A percentile compares a stretch with the other conserved stretches of the same genome.
These are phyloP conservation scores for Yponomeuta sedellus DNA, from an alignment of 2,888 invertebrate genomes.

Conservation along the genomic window DNA sequence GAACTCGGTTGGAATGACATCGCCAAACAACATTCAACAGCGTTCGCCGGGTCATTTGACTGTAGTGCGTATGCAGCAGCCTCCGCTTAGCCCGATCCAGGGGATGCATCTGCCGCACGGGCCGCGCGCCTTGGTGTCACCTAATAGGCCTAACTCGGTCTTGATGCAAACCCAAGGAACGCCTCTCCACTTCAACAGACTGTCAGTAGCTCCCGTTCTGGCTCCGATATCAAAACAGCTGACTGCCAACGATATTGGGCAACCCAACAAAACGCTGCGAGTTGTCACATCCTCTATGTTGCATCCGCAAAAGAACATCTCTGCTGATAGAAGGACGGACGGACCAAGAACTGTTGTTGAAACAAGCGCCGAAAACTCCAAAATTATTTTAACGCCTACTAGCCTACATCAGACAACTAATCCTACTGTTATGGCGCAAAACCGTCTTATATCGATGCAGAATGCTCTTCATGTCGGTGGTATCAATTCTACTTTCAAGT, in stretches of 20 bases:
- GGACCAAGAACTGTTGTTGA: conserved; percentile 44
- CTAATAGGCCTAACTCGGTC: conserved; percentile 63
- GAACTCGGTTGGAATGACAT: conserved; percentile 48
- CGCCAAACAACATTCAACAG: conserved; percentile 58
- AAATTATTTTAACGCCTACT: conserved; percentile 62
- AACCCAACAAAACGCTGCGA: conserved; percentile 50
- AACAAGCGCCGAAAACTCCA: conserved; percentile 46
- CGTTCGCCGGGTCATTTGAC: conserved; percentile 68
- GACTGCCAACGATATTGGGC: conserved; percentile 62
- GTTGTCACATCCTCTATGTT: conserved; percentile 41
- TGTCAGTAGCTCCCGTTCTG: conserved; percentile 77
- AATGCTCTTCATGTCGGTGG: conserved; percentile 54
- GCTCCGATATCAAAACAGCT: conserved; percentile 76
- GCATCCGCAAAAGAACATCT: conserved; percentile 58
- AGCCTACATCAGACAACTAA: conserved; percentile 51
- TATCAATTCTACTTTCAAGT: conserved; percentile 49
- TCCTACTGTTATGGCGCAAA: conserved; percentile 63
- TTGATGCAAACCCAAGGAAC: conserved; percentile 65
- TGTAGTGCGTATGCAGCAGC: conserved; percentile 71
- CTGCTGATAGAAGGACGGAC: conserved; percentile 46
- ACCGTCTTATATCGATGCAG: conserved; percentile 65
- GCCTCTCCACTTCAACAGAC: conserved; percentile 68
- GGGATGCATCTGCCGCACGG: conserved; percentile 58
- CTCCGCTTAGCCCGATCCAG: conserved; percentile 64
- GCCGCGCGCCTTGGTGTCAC: conserved; percentile 60